A percentile compares a stretch with the other conserved stretches of the same genome.
Conservation (phyloP, 1,140 invertebrate species). For the Zaprionus vittiger region DNA sequence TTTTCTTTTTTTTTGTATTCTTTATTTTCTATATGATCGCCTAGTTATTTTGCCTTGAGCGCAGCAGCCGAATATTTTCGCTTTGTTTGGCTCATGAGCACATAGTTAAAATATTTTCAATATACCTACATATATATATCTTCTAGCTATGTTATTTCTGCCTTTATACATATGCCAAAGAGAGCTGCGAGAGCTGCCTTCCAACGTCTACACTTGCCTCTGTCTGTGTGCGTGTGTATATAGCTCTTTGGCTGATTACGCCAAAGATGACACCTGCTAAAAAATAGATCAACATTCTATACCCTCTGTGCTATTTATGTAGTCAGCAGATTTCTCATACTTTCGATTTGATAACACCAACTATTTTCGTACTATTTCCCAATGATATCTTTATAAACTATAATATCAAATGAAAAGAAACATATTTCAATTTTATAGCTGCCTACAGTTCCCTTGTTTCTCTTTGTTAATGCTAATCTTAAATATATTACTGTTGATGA, state of each 20-base stretch:
- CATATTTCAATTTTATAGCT: no score
- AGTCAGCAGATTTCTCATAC: not conserved
- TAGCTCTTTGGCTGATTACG: conserved; percentile 43
- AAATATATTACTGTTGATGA: not conserved
- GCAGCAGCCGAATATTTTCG: conserved; percentile 53
- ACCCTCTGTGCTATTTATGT: conserved; percentile 57
- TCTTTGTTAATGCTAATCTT: not conserved
- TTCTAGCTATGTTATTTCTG: conserved; percentile 8
- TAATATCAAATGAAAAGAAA: no score
- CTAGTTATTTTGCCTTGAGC: conserved; percentile 50
- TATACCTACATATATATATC: conserved; percentile 38
- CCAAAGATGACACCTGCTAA: conserved; percentile 75
- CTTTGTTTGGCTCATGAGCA: conserved; percentile 69
- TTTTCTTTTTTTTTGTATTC: conserved; percentile 46
- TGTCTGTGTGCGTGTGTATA: conserved; percentile 16
- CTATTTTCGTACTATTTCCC: not conserved
- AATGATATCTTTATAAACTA: no score
- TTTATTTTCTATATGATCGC: conserved; percentile 50
- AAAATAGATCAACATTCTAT: conserved; percentile 55
- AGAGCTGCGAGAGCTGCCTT: conserved; percentile 47
- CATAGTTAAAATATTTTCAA: conserved; percentile 73
- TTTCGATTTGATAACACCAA: no score
- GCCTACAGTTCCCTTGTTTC: no score
- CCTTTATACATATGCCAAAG: conserved; percentile 20
- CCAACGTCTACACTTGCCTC: conserved; percentile 7